Conservation (phyloP, 2,113 vertebrate genomes). For the Eclectus roratus region DNA sequence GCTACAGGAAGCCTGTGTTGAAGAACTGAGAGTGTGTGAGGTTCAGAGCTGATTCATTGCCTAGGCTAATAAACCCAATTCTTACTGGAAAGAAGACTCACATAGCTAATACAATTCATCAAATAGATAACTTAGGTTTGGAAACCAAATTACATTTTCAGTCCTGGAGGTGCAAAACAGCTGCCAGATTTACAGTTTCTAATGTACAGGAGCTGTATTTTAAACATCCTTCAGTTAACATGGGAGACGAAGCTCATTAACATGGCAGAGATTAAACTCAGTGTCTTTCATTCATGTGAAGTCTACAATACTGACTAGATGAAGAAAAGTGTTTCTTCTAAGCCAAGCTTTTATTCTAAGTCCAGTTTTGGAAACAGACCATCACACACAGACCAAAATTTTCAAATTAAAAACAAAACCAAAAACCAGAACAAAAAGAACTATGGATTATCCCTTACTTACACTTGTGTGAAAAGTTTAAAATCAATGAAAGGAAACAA, state of each 20-base stretch:
- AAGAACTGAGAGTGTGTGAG: neutral
- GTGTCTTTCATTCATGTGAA: neutral
- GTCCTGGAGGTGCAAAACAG: neutral
- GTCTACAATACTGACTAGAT: neutral
- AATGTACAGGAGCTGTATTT: neutral
- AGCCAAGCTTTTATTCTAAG: neutral
- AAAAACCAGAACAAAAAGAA: neutral
- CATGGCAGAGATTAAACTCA: neutral
- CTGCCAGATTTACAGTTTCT: neutral
- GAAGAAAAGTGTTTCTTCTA: neutral
- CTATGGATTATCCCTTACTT: neutral
- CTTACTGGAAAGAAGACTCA: neutral
- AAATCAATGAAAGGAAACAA: neutral
- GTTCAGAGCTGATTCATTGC: neutral
- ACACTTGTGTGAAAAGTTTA: neutral
- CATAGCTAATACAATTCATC: neutral
- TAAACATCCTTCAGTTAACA: neutral
- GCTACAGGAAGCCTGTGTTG: neutral
- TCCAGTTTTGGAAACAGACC: neutral
- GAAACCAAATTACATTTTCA: constrained; percentile 18
- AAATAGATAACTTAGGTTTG: neutral
- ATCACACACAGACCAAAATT: neutral
- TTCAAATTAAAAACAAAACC: neutral
- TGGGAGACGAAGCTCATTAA: neutral
- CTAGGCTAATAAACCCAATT: neutral